These are phyloP conservation scores for Chesias legatella DNA, from an alignment of 2,888 invertebrate species.

Conservation along the genomic window DNA sequence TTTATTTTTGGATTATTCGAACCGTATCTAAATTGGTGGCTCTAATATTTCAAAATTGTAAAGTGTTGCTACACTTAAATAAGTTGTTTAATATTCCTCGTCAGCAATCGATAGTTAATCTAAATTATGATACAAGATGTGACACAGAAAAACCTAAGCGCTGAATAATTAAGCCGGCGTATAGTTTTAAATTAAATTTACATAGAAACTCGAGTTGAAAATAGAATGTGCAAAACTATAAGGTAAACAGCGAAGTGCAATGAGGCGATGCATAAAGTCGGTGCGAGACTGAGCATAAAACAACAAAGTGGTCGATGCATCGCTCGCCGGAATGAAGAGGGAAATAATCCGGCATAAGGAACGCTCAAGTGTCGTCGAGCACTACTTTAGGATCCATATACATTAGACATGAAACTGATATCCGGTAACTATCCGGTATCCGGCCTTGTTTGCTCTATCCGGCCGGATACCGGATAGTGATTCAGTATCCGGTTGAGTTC, in stretches of 20 bases:
- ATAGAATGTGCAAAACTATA: conserved; percentile 72
- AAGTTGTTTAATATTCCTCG: too few species aligned
- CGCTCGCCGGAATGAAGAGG: conserved; percentile 64
- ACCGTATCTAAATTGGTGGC: conserved; percentile 9
- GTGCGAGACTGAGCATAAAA: conserved; percentile 75
- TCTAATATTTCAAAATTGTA: too few species aligned
- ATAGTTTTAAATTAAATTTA: conserved; percentile 65
- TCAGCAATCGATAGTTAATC: too few species aligned
- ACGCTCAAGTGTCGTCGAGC: conserved; percentile 59
- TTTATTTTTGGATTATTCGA: conserved; percentile 23
- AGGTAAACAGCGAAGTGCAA: conserved; percentile 75
- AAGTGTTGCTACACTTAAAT: too few species aligned
- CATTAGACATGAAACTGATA: too few species aligned
- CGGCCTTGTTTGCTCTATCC: too few species aligned
- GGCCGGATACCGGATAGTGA: too few species aligned
- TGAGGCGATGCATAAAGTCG: conserved; percentile 76
- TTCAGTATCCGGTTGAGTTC: too few species aligned
- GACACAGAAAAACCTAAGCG: conserved; percentile 22
- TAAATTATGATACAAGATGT: conserved; percentile 11
- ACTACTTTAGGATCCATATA: conserved; percentile 63
- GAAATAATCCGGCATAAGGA: conserved; percentile 66
- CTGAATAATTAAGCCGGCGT: conserved; percentile 38
- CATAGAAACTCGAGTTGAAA: conserved; percentile 74
- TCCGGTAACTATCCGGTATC: too few species aligned
- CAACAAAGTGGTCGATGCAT: conserved; percentile 78